Conservation (phyloP, 2,113 vertebrate genomes). For the Cacatua alba region DNA sequence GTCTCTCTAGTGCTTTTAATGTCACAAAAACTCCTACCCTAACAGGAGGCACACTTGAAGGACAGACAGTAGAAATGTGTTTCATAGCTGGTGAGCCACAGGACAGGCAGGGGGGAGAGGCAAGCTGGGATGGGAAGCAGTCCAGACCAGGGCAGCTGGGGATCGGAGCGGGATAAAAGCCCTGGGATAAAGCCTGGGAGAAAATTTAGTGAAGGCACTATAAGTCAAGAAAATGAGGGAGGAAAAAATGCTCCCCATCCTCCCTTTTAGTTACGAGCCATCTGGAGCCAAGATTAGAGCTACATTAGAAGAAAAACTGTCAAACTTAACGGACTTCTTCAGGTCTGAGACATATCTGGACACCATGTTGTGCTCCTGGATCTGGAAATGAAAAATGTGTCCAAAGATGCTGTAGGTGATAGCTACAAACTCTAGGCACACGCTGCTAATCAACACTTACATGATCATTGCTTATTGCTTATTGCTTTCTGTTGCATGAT, state of each 20-base stretch:
- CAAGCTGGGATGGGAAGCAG: neutral
- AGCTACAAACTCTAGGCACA: neutral
- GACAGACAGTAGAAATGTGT: neutral
- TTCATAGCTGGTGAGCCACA: neutral
- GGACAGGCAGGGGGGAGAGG: neutral
- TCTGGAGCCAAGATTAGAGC: neutral
- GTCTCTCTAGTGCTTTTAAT: neutral
- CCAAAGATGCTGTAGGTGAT: neutral
- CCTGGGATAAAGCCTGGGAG: neutral
- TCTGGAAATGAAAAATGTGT: neutral
- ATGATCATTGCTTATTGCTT: neutral
- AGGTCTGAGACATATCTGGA: neutral
- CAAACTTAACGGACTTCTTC: neutral
- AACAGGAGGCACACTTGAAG: neutral
- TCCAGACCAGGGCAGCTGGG: rapidly evolving
- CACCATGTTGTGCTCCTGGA: neutral
- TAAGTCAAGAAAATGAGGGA: neutral
- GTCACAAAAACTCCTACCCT: neutral
- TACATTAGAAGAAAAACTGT: neutral
- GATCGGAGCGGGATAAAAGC: neutral
- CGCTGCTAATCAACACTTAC: rapidly evolving
- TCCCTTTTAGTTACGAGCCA: neutral
- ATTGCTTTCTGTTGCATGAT: neutral
- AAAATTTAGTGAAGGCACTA: neutral
- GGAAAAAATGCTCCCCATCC: neutral